phyloP scores from a whole-genome alignment of 2,888 invertebrate genomes.

The Cheilosia vulpina region DNA sequence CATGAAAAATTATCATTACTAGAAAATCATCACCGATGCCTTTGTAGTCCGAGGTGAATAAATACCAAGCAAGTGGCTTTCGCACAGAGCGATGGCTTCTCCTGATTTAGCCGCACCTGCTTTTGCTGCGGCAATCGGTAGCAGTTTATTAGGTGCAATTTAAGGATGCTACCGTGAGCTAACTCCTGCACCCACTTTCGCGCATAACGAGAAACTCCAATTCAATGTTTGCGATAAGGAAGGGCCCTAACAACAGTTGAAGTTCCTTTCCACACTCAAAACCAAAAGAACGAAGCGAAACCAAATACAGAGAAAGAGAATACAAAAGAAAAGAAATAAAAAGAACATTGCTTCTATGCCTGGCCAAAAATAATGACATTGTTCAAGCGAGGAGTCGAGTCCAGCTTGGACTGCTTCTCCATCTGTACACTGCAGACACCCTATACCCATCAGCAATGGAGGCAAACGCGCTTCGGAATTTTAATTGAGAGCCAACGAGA shows the following conservation, averaged over 20 bases:
- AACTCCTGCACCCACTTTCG: slow-evolving; percentile 68
- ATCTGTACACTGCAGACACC: slow-evolving; percentile 17
- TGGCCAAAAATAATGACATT: slow-evolving; percentile 73
- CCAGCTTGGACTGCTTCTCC: slow-evolving; percentile 8
- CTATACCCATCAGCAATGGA: slow-evolving; percentile 27
- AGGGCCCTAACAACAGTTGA: slow-evolving; percentile 37
- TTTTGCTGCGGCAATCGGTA: slow-evolving; percentile 66
- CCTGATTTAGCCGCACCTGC: slow-evolving; percentile 72
- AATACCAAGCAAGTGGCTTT: slow-evolving; percentile 35
- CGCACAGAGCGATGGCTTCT: slow-evolving; percentile 62
- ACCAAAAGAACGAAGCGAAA: neutral
- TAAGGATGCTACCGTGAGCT: slow-evolving; percentile 75
- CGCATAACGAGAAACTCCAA: slow-evolving; percentile 50
- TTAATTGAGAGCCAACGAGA: slow-evolving; percentile 77
- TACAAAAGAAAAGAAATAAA: slow-evolving; percentile 20
- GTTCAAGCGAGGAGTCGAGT: slow-evolving; percentile 43
- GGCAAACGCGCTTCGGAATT: slow-evolving; percentile 73
- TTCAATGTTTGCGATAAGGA: slow-evolving; percentile 64
- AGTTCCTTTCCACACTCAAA: slow-evolving; percentile 10
- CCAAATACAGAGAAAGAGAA: neutral
- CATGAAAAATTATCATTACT: slow-evolving; percentile 73
- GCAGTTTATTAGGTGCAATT: slow-evolving; percentile 76
- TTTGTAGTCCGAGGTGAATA: slow-evolving; percentile 38
- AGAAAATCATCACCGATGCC: slow-evolving; percentile 64
- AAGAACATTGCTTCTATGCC: neutral